Percentiles rank a stretch among this genome's conserved stretches.
Conservation (phyloP, 2,888 invertebrate genomes). For the Idaea dimidiata region DNA sequence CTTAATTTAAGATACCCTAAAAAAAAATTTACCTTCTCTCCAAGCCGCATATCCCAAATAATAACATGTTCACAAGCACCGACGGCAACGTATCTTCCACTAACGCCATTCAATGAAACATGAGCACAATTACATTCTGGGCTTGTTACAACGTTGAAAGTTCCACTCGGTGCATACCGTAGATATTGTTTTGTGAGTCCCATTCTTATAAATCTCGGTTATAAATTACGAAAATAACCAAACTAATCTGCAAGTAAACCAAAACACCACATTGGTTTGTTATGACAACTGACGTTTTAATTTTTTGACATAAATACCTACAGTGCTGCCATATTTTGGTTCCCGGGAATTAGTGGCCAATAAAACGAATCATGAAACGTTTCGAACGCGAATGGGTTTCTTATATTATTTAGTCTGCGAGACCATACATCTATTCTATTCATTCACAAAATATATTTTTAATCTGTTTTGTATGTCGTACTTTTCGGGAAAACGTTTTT, state of each 20-base stretch:
- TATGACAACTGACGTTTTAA: slow-evolving; percentile 25
- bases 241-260: slow-evolving; percentile 14
- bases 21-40: slow-evolving; percentile 83
- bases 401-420: neutral
- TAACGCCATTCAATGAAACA: slow-evolving; percentile 87
- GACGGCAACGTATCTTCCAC: slow-evolving; percentile 93
- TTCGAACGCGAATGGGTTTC: neutral
- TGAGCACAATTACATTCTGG: slow-evolving; percentile 89
- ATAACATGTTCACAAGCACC: slow-evolving; percentile 96
- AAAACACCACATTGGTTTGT: slow-evolving; percentile 32
- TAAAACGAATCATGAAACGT: no score
- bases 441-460: neutral
- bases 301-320: neutral
- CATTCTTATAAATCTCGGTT: slow-evolving; percentile 83
- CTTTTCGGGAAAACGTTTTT: neutral
- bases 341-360: no score
- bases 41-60: slow-evolving; percentile 95
- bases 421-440: no score
- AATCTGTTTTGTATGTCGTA: neutral
- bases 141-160: slow-evolving; percentile 93
- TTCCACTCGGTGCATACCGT: slow-evolving; percentile 90
- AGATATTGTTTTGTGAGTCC: slow-evolving; percentile 97
- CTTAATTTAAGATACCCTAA: neutral
- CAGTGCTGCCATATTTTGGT: neutral
- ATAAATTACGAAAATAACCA: slow-evolving; percentile 7